Evolutionary conservation across 2,888 invertebrate genomes (phyloP).

Genomic region (Lomographa bimaculata): DNA sequence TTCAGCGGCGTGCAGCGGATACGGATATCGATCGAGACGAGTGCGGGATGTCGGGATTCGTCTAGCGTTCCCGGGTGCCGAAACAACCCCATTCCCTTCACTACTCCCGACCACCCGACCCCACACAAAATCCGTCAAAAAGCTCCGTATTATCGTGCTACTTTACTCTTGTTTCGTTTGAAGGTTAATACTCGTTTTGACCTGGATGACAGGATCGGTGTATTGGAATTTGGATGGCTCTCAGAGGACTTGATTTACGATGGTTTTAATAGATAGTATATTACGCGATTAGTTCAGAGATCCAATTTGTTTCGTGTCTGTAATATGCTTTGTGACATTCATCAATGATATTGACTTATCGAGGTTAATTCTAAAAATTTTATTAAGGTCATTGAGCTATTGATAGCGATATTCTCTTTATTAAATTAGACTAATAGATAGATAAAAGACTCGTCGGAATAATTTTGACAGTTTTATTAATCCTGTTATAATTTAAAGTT

Average conservation of each 20-base stretch:
- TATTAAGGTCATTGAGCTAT: no score
- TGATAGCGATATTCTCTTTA: no score
- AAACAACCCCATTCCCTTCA: constrained; percentile 45
- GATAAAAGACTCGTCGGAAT: no score
- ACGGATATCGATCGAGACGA: constrained; percentile 79
- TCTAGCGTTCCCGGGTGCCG: constrained; percentile 69
- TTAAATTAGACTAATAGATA: no score
- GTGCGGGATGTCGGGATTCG: constrained; percentile 75
- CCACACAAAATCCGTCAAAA: constrained; percentile 50
- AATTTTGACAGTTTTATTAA: no score
- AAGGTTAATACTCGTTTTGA: constrained; percentile 78
- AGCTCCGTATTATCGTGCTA: constrained; percentile 68
- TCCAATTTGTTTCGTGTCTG: constrained; percentile 6
- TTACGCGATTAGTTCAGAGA: constrained; percentile 7
- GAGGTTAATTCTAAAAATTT: no score
- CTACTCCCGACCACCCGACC: constrained; percentile 25
- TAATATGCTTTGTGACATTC: constrained; percentile 2
- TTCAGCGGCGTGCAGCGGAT: constrained; percentile 73
- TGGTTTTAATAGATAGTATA: constrained; percentile 1
- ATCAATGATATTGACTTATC: neutral
- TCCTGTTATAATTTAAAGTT: no score
- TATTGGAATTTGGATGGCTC: constrained; percentile 22
- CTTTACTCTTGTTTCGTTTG: constrained; percentile 81
- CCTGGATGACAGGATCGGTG: constrained; percentile 49
- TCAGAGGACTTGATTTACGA: constrained; percentile 28